Conservation (phyloP, 1,140 invertebrate genomes). For the Drosophila persimilis region DNA sequence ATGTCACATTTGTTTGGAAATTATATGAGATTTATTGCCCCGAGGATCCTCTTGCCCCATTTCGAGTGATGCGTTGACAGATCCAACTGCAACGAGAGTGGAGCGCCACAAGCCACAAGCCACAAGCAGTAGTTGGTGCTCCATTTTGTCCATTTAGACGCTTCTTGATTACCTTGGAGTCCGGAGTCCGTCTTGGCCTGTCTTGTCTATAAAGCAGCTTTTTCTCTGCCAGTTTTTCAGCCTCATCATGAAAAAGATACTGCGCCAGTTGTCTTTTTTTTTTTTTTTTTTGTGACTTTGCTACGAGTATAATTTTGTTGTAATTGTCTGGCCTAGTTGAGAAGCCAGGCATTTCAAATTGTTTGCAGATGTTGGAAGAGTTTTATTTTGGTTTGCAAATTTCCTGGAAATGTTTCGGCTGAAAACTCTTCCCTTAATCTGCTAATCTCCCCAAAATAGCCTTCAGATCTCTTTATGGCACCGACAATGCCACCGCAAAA, state of each 20-base stretch:
- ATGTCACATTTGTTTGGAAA: constrained; percentile 60
- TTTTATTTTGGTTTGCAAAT: not conserved
- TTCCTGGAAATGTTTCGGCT: constrained; percentile 4
- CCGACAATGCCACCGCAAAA: constrained; percentile 41
- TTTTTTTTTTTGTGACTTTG: constrained; percentile 12
- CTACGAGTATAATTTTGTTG: constrained; percentile 62
- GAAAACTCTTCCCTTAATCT: not conserved
- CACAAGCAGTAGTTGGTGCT: constrained; percentile 46
- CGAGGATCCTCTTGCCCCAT: constrained; percentile 70
- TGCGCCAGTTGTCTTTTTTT: constrained; percentile 23
- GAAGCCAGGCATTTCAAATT: constrained; percentile 49
- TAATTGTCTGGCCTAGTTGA: constrained; percentile 66
- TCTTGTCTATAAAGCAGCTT: constrained; percentile 58
- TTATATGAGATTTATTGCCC: constrained; percentile 67
- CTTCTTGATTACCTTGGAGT: constrained; percentile 73
- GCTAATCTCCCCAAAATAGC: constrained; percentile 20
- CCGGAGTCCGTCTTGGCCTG: constrained; percentile 19
- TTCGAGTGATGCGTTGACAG: constrained; percentile 72
- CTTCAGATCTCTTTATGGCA: constrained; percentile 32
- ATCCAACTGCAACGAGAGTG: constrained; percentile 25
- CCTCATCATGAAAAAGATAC: constrained; percentile 71
- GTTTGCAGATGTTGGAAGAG: constrained; percentile 43
- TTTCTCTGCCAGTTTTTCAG: constrained; percentile 52
- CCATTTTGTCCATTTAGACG: constrained; percentile 78
- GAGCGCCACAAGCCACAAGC: constrained; percentile 19